Conservation (phyloP, 2,797 vertebrate genomes). For the Poeciliopsis gracilis region DNA sequence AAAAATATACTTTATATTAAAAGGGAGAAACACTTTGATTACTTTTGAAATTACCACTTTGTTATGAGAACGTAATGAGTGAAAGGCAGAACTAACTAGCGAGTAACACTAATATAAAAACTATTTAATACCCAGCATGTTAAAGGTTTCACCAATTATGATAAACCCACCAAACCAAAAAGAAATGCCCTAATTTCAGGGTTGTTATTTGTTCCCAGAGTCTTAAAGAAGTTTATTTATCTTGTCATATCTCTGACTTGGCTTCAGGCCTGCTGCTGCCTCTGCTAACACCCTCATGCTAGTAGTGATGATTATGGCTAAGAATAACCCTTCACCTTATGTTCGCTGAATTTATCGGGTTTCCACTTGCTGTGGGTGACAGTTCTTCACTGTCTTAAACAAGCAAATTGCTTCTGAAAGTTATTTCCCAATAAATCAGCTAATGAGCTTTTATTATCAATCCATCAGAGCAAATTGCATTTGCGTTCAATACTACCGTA, state of each 20-base stretch:
- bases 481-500: background rate
- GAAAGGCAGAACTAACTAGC: background rate
- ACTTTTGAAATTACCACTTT: background rate
- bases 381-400: background rate
- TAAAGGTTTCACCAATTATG: background rate
- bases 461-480: constrained; percentile 1
- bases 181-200: background rate
- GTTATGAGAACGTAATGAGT: background rate
- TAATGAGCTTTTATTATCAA: constrained; percentile 5
- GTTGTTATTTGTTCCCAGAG: background rate
- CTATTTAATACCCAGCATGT: background rate
- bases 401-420: background rate
- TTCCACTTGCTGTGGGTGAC: background rate
- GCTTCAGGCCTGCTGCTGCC: background rate
- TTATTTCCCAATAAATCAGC: constrained; percentile 2
- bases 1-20: background rate
- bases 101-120: background rate
- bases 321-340: background rate
- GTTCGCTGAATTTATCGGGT: background rate
- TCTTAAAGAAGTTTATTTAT: constrained; percentile 2
- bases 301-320: background rate
- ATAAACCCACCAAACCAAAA: background rate
- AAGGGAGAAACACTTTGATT: background rate
- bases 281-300: background rate
- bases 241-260: background rate